These are phyloP conservation scores for Drosophila varians DNA, from an alignment of 1,140 invertebrate genomes.

Conservation along the genomic window DNA sequence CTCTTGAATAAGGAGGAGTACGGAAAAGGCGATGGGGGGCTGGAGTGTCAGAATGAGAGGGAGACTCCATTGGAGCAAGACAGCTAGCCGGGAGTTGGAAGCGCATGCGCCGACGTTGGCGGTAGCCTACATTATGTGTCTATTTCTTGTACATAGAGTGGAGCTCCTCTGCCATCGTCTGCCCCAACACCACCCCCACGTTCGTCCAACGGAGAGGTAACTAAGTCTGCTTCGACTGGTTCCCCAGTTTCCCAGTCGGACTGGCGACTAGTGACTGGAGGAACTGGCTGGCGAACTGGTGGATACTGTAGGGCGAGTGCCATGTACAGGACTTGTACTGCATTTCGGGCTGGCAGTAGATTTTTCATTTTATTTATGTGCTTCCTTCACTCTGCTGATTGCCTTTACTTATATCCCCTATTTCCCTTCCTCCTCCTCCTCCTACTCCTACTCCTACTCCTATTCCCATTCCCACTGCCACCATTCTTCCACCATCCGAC, in stretches of 20 bases:
- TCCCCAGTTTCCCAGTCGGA: constrained; percentile 5
- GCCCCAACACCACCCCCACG: neutral
- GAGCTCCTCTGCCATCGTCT: neutral
- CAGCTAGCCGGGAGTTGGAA: constrained; percentile 35
- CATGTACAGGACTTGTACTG: constrained; percentile 70
- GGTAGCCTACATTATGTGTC: constrained; percentile 79
- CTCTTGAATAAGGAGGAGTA: neutral
- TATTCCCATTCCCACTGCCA: neutral
- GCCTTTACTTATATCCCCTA: constrained; percentile 36
- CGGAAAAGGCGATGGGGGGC: too few species aligned
- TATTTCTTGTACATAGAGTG: constrained; percentile 43
- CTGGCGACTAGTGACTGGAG: constrained; percentile 31
- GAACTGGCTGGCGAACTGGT: constrained; percentile 16
- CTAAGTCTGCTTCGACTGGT: constrained; percentile 48
- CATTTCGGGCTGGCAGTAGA: constrained; percentile 78
- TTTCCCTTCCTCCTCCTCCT: neutral
- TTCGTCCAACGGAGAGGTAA: constrained; percentile 35
- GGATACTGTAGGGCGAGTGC: constrained; percentile 31
- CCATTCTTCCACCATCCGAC: neutral
- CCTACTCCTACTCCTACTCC: neutral
- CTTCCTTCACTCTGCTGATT: constrained; percentile 29
- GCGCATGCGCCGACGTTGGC: constrained; percentile 45
- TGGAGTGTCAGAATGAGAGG: neutral
- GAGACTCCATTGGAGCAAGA: neutral
- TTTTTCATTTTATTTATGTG: constrained; percentile 83